A percentile compares a stretch with the other conserved stretches of the same genome.
Evolutionary conservation across 2,797 vertebrate genomes (phyloP).

Genomic region (Sibirionetta formosa): DNA sequence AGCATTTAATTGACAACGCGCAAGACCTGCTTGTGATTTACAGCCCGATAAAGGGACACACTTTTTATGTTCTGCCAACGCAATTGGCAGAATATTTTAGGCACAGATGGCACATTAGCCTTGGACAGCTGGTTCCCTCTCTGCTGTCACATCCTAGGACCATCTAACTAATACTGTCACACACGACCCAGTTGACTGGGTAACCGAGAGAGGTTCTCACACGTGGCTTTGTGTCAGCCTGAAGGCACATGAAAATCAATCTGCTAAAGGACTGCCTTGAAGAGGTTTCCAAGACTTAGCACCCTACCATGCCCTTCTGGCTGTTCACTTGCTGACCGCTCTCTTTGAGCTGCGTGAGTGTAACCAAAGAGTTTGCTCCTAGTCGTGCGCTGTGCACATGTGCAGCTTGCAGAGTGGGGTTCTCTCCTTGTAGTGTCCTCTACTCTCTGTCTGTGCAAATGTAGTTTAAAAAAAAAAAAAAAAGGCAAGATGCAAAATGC

Average conservation of each 20-base stretch:
- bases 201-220: slow-evolving; percentile 64
- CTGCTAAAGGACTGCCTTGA: slow-evolving; percentile 65
- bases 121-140: slow-evolving; percentile 89
- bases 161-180: slow-evolving; percentile 80
- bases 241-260: slow-evolving; percentile 71
- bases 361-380: background rate
- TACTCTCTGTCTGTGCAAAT: slow-evolving; percentile 9
- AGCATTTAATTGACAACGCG: slow-evolving; percentile 80
- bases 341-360: background rate
- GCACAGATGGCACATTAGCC: slow-evolving; percentile 94
- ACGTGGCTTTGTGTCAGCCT: slow-evolving; percentile 60
- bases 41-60: slow-evolving; percentile 89
- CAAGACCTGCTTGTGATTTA: slow-evolving; percentile 83
- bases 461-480: background rate
- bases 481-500: background rate
- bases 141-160: slow-evolving; percentile 79
- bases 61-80: slow-evolving; percentile 85
- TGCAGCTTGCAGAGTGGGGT: background rate
- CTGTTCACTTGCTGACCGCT: slow-evolving; percentile 43
- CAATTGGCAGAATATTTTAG: slow-evolving; percentile 89
- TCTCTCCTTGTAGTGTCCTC: slow-evolving; percentile 38
- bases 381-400: background rate
- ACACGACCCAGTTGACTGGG: slow-evolving; percentile 76
- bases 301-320: slow-evolving; percentile 38
- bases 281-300: slow-evolving; percentile 45